Evolutionary conservation across 2,113 vertebrate genomes (phyloP).

Genomic region (Oreochromis tanganicae): DNA sequence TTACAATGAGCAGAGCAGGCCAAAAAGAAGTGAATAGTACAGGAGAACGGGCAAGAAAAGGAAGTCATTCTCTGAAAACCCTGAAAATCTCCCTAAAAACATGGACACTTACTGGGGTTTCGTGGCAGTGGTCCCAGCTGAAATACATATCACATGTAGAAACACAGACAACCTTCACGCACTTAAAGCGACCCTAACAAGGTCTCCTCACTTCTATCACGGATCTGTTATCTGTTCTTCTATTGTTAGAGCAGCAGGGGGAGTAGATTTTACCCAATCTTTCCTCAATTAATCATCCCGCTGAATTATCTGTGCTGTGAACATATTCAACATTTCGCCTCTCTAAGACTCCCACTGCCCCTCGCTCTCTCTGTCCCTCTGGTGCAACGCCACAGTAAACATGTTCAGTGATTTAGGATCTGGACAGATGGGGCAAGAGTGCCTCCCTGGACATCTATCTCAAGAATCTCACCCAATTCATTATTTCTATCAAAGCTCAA

Average conservation of each 20-base stretch:
- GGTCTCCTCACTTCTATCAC: background rate
- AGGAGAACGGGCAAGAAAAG: background rate
- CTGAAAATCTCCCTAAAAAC: background rate
- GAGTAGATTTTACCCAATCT: slow-evolving; percentile 13
- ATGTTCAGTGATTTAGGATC: slow-evolving; percentile 13
- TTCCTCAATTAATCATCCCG: background rate
- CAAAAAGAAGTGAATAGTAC: background rate
- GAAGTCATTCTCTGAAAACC: background rate
- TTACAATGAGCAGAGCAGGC: background rate
- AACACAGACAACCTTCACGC: background rate
- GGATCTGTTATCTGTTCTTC: background rate
- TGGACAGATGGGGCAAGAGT: slow-evolving; percentile 26
- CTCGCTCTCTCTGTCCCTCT: background rate
- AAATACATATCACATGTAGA: background rate
- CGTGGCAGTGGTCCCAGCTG: background rate
- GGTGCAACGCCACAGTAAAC: slow-evolving; percentile 44
- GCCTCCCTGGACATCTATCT: slow-evolving; percentile 34
- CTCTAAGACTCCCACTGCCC: background rate
- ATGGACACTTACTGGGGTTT: background rate
- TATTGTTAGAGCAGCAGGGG: background rate
- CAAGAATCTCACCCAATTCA: slow-evolving; percentile 21
- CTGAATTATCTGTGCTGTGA: background rate
- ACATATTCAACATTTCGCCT: background rate
- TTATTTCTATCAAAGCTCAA: slow-evolving; percentile 13
- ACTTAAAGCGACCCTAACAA: background rate